Evolutionary conservation across 2,113 vertebrate genomes (phyloP), one percentile per base, ranked within the genome.

Genomic region (Bucco capensis): DNA sequence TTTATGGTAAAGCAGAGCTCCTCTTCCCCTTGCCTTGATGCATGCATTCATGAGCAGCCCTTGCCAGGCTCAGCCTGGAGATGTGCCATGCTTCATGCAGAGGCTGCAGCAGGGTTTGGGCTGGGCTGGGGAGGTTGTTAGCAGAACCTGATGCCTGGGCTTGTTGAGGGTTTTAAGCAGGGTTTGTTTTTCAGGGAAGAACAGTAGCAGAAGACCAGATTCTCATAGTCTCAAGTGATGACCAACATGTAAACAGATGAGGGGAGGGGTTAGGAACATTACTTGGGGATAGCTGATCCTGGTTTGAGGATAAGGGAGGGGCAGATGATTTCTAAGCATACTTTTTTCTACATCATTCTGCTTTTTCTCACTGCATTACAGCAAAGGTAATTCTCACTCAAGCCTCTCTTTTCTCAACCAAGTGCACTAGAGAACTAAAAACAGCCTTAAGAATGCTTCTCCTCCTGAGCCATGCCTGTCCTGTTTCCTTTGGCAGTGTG

Each of bases 1-100:
- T 99, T 99, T 53, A 99, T 99, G 99, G 99, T 99, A 94, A 98
- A 97, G 72, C 30, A 8, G 42, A 28, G 40, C 62, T 70, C 51
- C 69, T 64, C 42, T 46, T 23, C 28, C n/a, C 19, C 1, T 44
- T 49, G 64, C n/a, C 58, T 51, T 23, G 1, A 12, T 37, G 38
- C 67, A 2, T 40, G 58, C 47, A 24, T 28, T 66, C 65, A 13
- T 49, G 79, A 69, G 74, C 75, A 22, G 54, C 62, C 80, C 51
- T 10, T 40, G 86, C 90, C 88, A 65, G 90, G 79, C 50, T 49
- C 54, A 5, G 53, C 1, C 83, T 37, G 67, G 44, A 60, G 64
- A 6, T 0, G 1, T 33, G 14, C 4, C 38, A 23, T 3, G 0
- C 37, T 51, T 28, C 24, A 1, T 27, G 61, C 56, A 8, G 24